A percentile compares a stretch with the other conserved stretches of the same genome.
Evolutionary conservation across 2,797 vertebrate species (phyloP).

Genomic region (Pseudomugil tenellus): DNA sequence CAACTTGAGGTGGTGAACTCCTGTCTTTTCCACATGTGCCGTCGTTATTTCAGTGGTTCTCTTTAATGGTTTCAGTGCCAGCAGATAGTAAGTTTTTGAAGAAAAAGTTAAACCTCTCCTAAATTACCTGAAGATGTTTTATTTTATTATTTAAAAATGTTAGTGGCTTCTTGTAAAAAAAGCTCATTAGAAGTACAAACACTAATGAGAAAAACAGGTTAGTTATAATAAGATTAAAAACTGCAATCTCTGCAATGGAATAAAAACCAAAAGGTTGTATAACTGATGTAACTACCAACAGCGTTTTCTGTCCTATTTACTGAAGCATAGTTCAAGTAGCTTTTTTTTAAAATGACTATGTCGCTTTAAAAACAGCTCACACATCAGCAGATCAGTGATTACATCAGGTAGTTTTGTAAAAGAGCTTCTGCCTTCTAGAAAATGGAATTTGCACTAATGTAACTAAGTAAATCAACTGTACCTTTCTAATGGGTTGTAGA

Average conservation of each 20-base stretch:
- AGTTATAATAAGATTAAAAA: too few relatives aligned
- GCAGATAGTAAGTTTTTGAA: slow-evolving; percentile 5
- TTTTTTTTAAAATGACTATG: not conserved
- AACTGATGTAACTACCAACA: not conserved
- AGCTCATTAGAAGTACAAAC: not conserved
- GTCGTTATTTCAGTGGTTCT: slow-evolving; percentile 80
- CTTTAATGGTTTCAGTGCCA: slow-evolving; percentile 41
- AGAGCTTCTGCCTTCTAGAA: slow-evolving; percentile 5
- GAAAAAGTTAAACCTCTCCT: not conserved
- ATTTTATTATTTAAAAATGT: not conserved
- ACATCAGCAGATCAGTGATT: not conserved
- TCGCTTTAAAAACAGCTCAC: not conserved
- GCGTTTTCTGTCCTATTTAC: not conserved
- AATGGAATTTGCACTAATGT: slow-evolving; percentile 5
- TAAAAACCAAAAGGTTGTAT: not conserved
- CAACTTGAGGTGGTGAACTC: slow-evolving; percentile 55
- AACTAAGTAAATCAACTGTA: slow-evolving; percentile 4
- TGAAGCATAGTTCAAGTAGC: not conserved
- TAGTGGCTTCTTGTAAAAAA: not conserved
- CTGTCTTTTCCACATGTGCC: slow-evolving; percentile 76
- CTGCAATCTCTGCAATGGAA: not conserved
- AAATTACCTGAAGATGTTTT: too few relatives aligned
- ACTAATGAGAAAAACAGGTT: not conserved
- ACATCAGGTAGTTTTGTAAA: slow-evolving; percentile 1
- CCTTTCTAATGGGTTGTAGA: not conserved